Base-by-base conservation (phyloP, 2,113 vertebrate species). In the Bostrychus sinensis region DNA sequence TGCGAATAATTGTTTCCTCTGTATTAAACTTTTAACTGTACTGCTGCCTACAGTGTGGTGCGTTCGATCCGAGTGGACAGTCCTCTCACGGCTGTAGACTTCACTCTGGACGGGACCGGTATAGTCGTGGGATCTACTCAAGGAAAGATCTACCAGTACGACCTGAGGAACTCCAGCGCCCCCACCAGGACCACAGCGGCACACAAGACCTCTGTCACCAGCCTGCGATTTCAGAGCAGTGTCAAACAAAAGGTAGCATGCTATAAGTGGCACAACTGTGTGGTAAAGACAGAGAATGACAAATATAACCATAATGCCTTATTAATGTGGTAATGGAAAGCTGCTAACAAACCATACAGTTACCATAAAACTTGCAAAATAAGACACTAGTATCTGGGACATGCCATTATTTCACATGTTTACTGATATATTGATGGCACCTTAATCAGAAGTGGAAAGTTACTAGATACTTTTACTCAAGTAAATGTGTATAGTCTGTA, bases 141-240 rank as follows among this genome's bases (percentile, higher is more conserved):
- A 50, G 97, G 97, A 61, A 95, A 94, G 79, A 92, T 99, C 76
- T 95, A 93, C 84, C 92, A 95, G 17, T 99, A 98, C 61, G 97
- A 99, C 83, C 91, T 99, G 79, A 94, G 97, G 66, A 97, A 98
- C 85, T 86, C 95, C 70, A 94, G 92, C 22, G 82, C 93, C 16
- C 94, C 96, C 4, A 88, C 94, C 72, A 95, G 93, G 87, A 82
- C 93, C 72, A 93, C 94, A 14, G 70, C 38, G 46, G 97, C 96
- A 46, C 97, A 99, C 82, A 98, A 95, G 83, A 96, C 94, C 62
- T 96, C 94, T n/a, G 95, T 99, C 72, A 97, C 94, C 16, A 95
- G 94, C 80, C 93, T 98, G 76, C 90, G 94, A 26, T 94, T 96
- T 86, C 96, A 98, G 90, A 91, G 88, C 82, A 90, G 83, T 41